Base-by-base conservation (phyloP, 1,140 invertebrate species). In the Dysdera silvatica region DNA sequence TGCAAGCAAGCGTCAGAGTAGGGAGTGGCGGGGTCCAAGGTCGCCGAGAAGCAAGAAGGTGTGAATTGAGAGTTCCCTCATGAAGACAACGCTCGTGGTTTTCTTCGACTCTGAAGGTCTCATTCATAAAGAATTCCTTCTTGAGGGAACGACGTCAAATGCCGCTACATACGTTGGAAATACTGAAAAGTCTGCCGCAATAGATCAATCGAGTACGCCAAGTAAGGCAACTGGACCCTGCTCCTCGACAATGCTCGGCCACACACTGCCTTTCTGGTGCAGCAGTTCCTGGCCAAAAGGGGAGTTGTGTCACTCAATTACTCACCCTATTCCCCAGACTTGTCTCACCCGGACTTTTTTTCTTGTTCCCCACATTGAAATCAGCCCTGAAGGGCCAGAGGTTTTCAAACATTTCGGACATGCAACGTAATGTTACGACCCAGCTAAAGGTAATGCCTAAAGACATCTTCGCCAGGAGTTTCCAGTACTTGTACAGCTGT, bases 161-260 rank as follows among this genome's bases (percentile, higher is more conserved):
- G 62, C 58, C 24, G 52, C 65, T 49, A 52, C 66, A 20, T 70
- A 64, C 52, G 2, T 40, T n/a, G 6, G 48, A 64, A 37, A 59
- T 67, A n/a, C 33, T 67, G 29, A 40, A 24, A 48, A 54, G 26
- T 48, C 56, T 67, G 18, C 32, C 24, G 41, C 41, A 45, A 53
- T 54, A 61, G 68, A 28, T 56, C 65, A 33, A 43, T 67, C 26
- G 6, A 32, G 41, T 35, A 55, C 45, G 63, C 62, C 14, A 40
- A n/a, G 49, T 65, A 53, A 41, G 61, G 45, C 20, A 7, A 53
- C 40, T 59, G 57, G 57, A 31, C 23, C 14, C 61, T 72, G 23
- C 70, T 73, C 28, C 72, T 73, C 54, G 73, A 74, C 61, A 75
- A 75, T 66, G 70, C 69, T 14, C 37, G 14, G 54, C 3, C 41